Evolutionary conservation across 2,113 vertebrate species (phyloP).

Genomic region (Tangachromis dhanisi): DNA sequence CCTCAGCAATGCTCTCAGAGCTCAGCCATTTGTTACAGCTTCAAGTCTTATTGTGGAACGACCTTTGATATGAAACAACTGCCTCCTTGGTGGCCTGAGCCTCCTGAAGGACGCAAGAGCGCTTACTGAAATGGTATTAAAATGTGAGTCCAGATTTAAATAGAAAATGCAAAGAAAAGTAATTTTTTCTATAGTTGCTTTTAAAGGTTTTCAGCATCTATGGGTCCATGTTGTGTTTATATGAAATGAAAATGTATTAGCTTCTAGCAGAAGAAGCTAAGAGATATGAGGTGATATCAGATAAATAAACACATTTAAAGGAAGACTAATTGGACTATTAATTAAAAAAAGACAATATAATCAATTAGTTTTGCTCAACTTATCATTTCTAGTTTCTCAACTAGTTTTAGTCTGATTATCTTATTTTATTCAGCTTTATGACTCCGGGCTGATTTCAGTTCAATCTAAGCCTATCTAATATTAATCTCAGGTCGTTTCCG

Average conservation of each 20-base stretch:
- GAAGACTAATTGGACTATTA: background rate
- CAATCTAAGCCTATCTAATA: background rate
- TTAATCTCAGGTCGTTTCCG: background rate
- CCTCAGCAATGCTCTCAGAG: slow-evolving; percentile 50
- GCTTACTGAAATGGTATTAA: background rate
- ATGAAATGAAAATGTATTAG: background rate
- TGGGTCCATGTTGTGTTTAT: background rate
- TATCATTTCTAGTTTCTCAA: background rate
- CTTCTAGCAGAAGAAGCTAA: background rate
- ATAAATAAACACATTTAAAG: background rate
- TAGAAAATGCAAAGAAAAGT: background rate
- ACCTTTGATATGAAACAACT: slow-evolving; percentile 48
- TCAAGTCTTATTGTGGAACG: slow-evolving; percentile 46
- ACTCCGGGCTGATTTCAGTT: background rate
- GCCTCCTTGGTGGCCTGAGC: background rate
- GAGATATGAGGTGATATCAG: background rate
- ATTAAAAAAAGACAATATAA: background rate
- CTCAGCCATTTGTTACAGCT: slow-evolving; percentile 31
- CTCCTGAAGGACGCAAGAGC: background rate
- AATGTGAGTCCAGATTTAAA: background rate
- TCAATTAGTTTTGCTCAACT: background rate
- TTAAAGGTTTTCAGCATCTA: background rate
- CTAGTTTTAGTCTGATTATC: background rate
- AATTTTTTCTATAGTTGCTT: background rate
- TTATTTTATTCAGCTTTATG: background rate